phyloP scores from a whole-genome alignment of 2,113 vertebrate species.

The Tympanuchus pallidicinctus region DNA sequence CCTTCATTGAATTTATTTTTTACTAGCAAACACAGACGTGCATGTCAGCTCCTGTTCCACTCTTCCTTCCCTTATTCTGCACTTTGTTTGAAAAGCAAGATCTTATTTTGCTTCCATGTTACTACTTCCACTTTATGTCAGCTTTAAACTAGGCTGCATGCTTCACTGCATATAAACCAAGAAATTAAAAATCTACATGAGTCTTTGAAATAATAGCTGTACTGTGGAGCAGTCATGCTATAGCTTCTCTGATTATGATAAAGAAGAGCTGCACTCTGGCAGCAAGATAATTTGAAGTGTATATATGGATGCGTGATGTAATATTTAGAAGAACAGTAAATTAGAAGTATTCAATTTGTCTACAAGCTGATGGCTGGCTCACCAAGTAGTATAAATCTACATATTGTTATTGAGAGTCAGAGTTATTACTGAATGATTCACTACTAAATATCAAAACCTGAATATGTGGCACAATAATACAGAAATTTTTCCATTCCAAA shows the following conservation, averaged over 20 bases:
- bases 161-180: not conserved
- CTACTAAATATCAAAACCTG: not conserved
- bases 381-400: not conserved
- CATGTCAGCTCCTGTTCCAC: not conserved
- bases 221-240: not conserved
- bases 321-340: not conserved
- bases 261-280: not conserved
- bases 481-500: not conserved
- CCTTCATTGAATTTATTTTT: not conserved
- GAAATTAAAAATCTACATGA: not conserved
- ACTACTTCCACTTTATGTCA: not conserved
- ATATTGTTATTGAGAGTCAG: not conserved
- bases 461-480: not conserved
- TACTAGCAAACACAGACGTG: not conserved
- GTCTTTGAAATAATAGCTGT: not conserved
- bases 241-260: not conserved
- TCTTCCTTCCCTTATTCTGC: not conserved
- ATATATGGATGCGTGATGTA: not conserved
- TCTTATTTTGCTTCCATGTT: not conserved
- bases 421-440: not conserved
- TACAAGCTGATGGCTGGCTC: not conserved
- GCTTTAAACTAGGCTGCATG: not conserved
- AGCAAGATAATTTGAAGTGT: not conserved
- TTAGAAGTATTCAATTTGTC: not conserved
- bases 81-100: not conserved